These are phyloP conservation scores for Orientallactaga bullata DNA, from an alignment of 2,113 vertebrate species.

Conservation along the genomic window DNA sequence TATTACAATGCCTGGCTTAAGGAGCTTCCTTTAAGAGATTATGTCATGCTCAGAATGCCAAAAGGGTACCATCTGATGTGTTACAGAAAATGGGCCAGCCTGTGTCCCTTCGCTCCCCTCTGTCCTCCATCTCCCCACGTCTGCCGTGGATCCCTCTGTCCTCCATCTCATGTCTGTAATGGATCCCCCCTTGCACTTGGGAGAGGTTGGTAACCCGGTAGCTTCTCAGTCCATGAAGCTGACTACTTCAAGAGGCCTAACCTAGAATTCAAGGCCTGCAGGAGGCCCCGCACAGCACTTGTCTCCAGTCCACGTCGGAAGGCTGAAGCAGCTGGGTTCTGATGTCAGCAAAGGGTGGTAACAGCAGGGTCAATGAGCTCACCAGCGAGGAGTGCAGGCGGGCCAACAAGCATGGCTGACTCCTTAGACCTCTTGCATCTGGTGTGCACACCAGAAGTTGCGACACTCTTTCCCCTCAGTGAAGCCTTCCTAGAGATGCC, in stretches of 20 bases:
- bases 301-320: neutral
- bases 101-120: neutral
- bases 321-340: no score
- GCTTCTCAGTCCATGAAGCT: neutral
- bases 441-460: no score
- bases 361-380: no score
- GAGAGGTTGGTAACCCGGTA: neutral
- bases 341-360: no score
- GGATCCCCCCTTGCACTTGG: neutral
- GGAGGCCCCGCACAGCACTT: neutral
- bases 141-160: neutral
- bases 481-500: no score
- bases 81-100: neutral
- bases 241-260: neutral
- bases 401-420: no score
- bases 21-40: neutral
- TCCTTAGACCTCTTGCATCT: no score
- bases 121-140: neutral
- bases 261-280: neutral
- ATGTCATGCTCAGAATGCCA: no score
- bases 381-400: no score
- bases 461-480: no score
- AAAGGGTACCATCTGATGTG: neutral
- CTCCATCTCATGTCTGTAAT: rapidly evolving
- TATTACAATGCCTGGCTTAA: rapidly evolving